Percentiles rank a stretch among this genome's conserved stretches.
phyloP scores from a whole-genome alignment of 2,888 invertebrate species.

The Dynastes grantii region DNA sequence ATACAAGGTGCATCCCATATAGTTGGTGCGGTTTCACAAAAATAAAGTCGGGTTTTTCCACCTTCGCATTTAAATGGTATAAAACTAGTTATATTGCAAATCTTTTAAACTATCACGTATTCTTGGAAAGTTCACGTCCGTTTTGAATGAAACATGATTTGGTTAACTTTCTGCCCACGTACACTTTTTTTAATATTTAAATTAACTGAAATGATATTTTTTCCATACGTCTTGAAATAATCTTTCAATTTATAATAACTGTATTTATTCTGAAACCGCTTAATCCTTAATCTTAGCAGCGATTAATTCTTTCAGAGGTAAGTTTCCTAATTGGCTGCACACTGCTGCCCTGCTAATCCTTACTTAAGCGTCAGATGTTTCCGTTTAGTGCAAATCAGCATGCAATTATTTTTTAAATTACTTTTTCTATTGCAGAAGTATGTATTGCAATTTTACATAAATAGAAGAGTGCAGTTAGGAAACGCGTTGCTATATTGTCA shows the following conservation, averaged over 20 bases:
- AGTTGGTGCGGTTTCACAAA: background rate
- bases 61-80: background rate
- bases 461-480: background rate
- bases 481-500: background rate
- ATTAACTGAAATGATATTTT: too few species aligned
- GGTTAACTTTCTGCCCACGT: too few species aligned
- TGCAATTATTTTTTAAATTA: background rate
- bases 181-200: too few species aligned
- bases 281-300: too few species aligned
- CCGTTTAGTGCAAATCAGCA: background rate
- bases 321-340: background rate
- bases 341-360: background rate
- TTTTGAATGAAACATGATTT: too few species aligned
- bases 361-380: background rate
- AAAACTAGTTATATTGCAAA: background rate
- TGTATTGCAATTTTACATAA: background rate
- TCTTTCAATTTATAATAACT: too few species aligned
- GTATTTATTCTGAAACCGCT: too few species aligned
- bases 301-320: too few species aligned
- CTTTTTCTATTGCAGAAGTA: background rate
- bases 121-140: too few species aligned
- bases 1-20: background rate
- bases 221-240: too few species aligned
- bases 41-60: conserved; percentile 6
- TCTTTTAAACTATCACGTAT: conserved; percentile 6